Evolutionary conservation across 2,113 vertebrate genomes (phyloP), one percentile per base, ranked within the genome.

Genomic region (Rhipidura dahli): DNA sequence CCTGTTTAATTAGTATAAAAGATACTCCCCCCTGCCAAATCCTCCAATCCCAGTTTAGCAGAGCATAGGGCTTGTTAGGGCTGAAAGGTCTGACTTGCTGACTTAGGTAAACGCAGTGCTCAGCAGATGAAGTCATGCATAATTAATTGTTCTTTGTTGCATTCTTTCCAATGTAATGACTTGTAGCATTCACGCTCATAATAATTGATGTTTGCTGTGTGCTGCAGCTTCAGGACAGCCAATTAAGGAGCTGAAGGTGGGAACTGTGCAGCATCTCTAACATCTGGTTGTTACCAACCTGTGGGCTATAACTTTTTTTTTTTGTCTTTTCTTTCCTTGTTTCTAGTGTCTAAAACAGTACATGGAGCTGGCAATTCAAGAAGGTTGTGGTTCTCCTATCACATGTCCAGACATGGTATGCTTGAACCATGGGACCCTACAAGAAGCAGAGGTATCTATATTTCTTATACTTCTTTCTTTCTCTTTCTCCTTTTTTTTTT

Each of bases 361-460:
- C 71, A 98, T 99, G 85, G 97, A 98, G 95, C 94, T 99, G 95
- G 98, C 98, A 71, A 98, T 99, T 94, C 98, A 97, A 94, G 99
- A 99, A 90, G 99, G 99, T 12, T 99, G 98, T 78, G 99, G 99
- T 33, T 98, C 98, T 82, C 98, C 99, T 61, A 98, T 99, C 97
- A 99, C 98, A 31, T 99, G 99, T 90, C 99, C 99, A 45, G 99
- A 99, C 96, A 98, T 98, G 98, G 97, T 98, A 63, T 99, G 99
- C 96, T 97, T 97, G 86, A 98, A 97, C 70, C 97, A 95, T 16
- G 99, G 99, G 72, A 97, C 94, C 68, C 97, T 99, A 40, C 97
- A 98, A 86, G 99, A 99, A 96, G 97, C 98, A 33, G 99, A 99
- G 99, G 99, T 99, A 99, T 87, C 80, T 59, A n/a, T 19, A 28